Evolutionary conservation across 2,888 invertebrate genomes (phyloP), one percentile per base, ranked within the genome.

Genomic region (Amblyjoppa proteus): DNA sequence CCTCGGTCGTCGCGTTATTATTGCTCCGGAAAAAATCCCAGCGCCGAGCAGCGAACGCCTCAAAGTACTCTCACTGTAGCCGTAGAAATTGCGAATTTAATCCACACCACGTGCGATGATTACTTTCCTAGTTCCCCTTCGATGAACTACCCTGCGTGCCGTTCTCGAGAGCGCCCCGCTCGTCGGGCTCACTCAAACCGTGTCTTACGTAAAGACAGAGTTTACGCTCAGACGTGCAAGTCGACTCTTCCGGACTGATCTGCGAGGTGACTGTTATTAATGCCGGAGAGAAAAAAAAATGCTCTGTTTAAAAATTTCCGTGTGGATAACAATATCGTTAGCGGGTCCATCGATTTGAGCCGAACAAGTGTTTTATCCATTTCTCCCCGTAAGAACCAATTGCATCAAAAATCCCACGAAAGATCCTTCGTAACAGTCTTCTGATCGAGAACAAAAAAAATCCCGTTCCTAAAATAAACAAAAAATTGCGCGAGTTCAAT

Each of bases 111-210:
- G 66, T 13, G 70, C 68, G 75, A 76, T 75, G 85, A 88, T 90
- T 88, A 90, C 91, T 92, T 92, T 92, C 92, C 88, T 91, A 68
- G 92, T 92, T 92, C 92, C 91, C 92, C 92, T 92, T 90, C 89
- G 92, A 90, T 91, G 91, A 90, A 83, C 90, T 87, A 91, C 91
- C 90, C 91, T 90, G 91, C 90, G 90, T 90, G 91, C 88, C 87
- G 88, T 90, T 91, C 90, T 90, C 89, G 79, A 79, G 74, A 85
- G 34, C 77, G 85, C 82, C 53, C 69, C 51, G 69, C 76, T 75
- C 77, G 78, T 79, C 73, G 74, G 73, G 69, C 77, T 78, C 75
- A 53, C 38, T 70, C 69, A 61, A 78, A 73, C 81, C 81, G 71
- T 82, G 69, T 79, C 79, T 82, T 84, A 86, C 86, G 79, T 86